Conservation (phyloP, 2,113 vertebrate genomes). For the Xenopus tropicalis region DNA sequence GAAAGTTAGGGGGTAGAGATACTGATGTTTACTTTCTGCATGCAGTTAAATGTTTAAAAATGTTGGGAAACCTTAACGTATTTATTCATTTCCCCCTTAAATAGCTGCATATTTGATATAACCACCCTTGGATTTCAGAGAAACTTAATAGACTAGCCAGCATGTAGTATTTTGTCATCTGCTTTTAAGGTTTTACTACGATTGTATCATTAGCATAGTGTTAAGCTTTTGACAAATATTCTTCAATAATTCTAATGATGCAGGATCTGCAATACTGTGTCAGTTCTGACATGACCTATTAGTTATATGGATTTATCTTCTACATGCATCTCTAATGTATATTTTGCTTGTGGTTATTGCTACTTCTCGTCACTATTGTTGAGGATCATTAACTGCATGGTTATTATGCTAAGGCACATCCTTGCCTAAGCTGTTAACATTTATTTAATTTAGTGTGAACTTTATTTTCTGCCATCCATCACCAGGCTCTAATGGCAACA, state of each 20-base stretch:
- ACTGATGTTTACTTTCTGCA: too few relatives aligned
- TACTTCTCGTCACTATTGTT: neutral
- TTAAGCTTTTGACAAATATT: too few relatives aligned
- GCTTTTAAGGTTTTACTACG: too few relatives aligned
- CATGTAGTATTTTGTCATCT: too few relatives aligned
- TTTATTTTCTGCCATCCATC: slow-evolving; percentile 20
- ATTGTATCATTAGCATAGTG: too few relatives aligned
- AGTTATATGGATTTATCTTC: neutral
- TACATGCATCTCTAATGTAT: neutral
- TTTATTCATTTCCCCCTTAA: too few relatives aligned
- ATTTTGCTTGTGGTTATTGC: neutral
- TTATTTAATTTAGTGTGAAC: slow-evolving; percentile 1
- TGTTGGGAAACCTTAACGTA: too few relatives aligned
- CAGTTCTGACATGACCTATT: neutral
- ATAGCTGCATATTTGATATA: too few relatives aligned
- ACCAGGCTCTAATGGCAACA: slow-evolving; percentile 19
- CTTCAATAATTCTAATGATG: neutral
- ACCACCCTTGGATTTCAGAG: too few relatives aligned
- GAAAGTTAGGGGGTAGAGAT: too few relatives aligned
- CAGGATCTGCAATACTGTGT: neutral
- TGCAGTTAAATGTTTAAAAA: too few relatives aligned
- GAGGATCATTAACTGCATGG: neutral
- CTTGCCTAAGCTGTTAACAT: neutral
- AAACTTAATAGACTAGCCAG: too few relatives aligned
- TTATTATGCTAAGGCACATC: neutral